Conservation (phyloP, 2,888 invertebrate genomes). For the Oligia fasciuncula region DNA sequence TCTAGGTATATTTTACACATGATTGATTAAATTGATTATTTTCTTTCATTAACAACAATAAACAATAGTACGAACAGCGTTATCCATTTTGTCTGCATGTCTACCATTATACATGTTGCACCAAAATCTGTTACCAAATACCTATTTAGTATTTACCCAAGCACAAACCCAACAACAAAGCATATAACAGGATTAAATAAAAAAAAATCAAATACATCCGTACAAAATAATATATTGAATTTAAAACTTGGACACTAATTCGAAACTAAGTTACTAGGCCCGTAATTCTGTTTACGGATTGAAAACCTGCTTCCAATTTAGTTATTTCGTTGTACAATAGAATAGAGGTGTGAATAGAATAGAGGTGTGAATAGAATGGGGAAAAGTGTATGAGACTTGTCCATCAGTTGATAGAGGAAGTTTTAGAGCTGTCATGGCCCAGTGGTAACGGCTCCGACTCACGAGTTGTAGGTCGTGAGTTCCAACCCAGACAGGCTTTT, state of each 20-base stretch:
- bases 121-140: constrained; percentile 9
- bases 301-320: constrained; percentile 60
- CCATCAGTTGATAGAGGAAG: neutral
- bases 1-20: no score
- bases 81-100: neutral
- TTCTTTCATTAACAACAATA: no score
- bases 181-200: constrained; percentile 35
- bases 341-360: neutral
- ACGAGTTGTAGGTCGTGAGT: no score
- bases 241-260: constrained; percentile 66
- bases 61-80: no score
- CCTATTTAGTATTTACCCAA: constrained; percentile 34
- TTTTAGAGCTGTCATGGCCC: no score
- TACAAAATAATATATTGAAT: constrained; percentile 67
- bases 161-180: constrained; percentile 21
- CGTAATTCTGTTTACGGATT: constrained; percentile 68
- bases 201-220: constrained; percentile 46
- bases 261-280: constrained; percentile 63
- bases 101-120: neutral
- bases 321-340: constrained; percentile 50
- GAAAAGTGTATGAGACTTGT: neutral
- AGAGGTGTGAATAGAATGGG: neutral
- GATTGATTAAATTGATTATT: no score
- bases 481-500: no score
- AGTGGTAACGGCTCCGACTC: no score